Conservation (phyloP, 2,888 invertebrate genomes). For the Epinotia bilunana region DNA sequence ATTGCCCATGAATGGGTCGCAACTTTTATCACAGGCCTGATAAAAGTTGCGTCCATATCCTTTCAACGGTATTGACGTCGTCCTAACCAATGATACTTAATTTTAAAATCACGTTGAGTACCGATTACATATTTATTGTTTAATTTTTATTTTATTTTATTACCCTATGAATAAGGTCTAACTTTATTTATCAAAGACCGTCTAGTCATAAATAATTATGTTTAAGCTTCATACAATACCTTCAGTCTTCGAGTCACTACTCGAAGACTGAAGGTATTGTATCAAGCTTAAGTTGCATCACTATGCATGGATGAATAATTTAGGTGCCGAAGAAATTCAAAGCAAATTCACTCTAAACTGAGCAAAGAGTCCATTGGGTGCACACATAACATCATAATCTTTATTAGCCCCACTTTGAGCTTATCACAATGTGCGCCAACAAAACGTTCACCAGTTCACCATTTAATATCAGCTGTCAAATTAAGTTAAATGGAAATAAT, state of each 20-base stretch:
- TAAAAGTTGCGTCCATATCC: too few relatives aligned
- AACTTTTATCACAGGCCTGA: too few relatives aligned
- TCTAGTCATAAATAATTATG: neutral
- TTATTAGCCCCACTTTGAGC: constrained; percentile 25
- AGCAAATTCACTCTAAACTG: constrained; percentile 2
- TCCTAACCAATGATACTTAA: too few relatives aligned
- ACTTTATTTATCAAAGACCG: neutral
- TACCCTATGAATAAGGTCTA: neutral
- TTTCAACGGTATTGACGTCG: too few relatives aligned
- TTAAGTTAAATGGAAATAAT: constrained; percentile 83
- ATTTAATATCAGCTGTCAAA: constrained; percentile 79
- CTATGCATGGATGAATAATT: too few relatives aligned
- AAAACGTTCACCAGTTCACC: constrained; percentile 46
- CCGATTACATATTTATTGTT: too few relatives aligned
- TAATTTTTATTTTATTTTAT: too few relatives aligned
- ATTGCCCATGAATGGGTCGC: too few relatives aligned
- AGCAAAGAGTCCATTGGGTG: constrained; percentile 6
- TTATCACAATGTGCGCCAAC: constrained; percentile 31
- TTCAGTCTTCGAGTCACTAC: neutral
- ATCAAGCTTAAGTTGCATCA: too few relatives aligned
- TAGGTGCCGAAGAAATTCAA: neutral
- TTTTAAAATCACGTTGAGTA: too few relatives aligned
- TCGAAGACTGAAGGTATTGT: too few relatives aligned
- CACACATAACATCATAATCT: constrained; percentile 27
- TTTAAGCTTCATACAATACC: neutral